Conservation (phyloP, 1,140 invertebrate species). For the Paracyclopina nana region DNA sequence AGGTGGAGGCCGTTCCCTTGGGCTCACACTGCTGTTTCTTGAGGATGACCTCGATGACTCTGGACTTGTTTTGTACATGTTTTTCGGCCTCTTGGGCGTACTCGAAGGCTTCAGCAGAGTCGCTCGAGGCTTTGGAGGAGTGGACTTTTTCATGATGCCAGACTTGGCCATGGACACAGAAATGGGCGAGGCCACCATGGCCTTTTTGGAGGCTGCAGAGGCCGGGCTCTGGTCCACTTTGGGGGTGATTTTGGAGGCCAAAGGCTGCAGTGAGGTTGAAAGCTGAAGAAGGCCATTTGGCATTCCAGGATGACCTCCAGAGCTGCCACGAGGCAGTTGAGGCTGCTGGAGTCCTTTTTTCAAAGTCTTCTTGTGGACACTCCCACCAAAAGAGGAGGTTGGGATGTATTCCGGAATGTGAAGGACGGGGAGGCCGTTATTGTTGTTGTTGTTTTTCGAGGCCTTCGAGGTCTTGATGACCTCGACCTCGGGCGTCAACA, state of each 20-base stretch:
- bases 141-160: background rate
- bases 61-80: background rate
- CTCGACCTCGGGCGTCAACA: too few species aligned
- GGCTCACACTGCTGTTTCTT: slow-evolving; percentile 1
- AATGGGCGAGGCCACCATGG: background rate
- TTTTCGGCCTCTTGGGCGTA: background rate
- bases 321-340: too few species aligned
- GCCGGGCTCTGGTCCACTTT: background rate
- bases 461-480: too few species aligned
- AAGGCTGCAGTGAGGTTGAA: background rate
- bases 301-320: background rate
- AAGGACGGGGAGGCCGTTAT: background rate
- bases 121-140: background rate
- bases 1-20: background rate
- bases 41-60: background rate
- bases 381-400: too few species aligned
- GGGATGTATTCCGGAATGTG: slow-evolving; percentile 11
- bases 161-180: slow-evolving; percentile 3
- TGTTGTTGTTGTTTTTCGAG: too few species aligned
- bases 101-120: background rate
- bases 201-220: background rate
- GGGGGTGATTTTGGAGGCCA: background rate
- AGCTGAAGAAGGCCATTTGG: slow-evolving; percentile 3
- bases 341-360: too few species aligned
- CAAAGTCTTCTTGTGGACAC: too few species aligned